Conservation (phyloP, 2,888 invertebrate species). For the Girardia tigrina region DNA sequence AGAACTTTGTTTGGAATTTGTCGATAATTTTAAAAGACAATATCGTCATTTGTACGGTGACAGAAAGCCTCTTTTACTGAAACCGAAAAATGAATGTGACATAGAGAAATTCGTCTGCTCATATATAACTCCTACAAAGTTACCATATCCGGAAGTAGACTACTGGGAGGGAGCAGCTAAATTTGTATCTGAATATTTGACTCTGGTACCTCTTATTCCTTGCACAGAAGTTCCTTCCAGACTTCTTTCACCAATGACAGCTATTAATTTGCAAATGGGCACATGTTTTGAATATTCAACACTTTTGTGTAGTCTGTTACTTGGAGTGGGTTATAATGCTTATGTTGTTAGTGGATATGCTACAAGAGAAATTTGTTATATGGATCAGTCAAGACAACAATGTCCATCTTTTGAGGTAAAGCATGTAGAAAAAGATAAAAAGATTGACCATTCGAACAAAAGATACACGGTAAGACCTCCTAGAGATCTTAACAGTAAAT, state of each 20-base stretch:
- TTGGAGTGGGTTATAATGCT: constrained; percentile 70
- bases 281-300: constrained; percentile 72
- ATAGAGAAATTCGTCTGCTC: constrained; percentile 74
- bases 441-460: constrained; percentile 39
- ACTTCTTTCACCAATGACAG: constrained; percentile 60
- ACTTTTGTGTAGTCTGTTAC: constrained; percentile 65
- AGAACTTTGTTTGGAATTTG: constrained; percentile 46
- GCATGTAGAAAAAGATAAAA: not conserved
- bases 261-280: constrained; percentile 61
- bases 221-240: constrained; percentile 48
- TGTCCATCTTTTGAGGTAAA: constrained; percentile 41
- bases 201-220: constrained; percentile 60
- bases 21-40: constrained; percentile 50
- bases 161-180: constrained; percentile 62
- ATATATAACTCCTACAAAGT: constrained; percentile 63
- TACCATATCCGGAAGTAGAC: constrained; percentile 61
- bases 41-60: constrained; percentile 50
- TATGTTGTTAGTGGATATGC: constrained; percentile 76
- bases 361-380: constrained; percentile 59
- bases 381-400: constrained; percentile 47
- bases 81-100: constrained; percentile 41
- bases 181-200: constrained; percentile 66
- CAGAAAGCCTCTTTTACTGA: constrained; percentile 48
- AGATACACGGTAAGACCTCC: constrained; percentile 50
- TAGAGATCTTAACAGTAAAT: constrained; percentile 47